phyloP scores from a whole-genome alignment of 1,140 invertebrate genomes.

The Zophobas atratus region DNA sequence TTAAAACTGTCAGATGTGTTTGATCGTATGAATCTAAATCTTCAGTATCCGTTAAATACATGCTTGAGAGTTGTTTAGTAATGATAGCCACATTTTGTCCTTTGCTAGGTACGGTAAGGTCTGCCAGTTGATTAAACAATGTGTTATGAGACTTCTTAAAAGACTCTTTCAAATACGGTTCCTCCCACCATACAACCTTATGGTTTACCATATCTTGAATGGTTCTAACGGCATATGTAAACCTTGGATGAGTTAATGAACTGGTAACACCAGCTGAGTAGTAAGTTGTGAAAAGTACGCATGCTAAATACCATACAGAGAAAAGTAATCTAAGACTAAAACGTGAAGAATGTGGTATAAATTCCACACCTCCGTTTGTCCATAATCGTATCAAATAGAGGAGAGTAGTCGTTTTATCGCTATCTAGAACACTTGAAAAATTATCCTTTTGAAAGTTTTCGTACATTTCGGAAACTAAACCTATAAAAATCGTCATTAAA shows the following conservation, averaged over 20 bases:
- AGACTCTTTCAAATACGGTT: constrained; percentile 11
- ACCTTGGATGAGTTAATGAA: constrained; percentile 27
- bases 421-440: neutral
- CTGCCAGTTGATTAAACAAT: neutral
- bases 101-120: constrained; percentile 5
- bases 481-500: neutral
- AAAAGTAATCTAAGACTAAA: constrained; percentile 6
- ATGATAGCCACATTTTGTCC: neutral
- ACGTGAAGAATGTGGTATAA: neutral
- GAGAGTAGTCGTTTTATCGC: neutral
- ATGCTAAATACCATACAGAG: constrained; percentile 8
- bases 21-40: constrained; percentile 22
- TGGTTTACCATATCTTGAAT: constrained; percentile 46
- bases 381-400: neutral
- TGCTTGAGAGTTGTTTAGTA: constrained; percentile 23
- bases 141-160: neutral
- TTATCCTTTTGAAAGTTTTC: neutral
- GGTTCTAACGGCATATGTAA: constrained; percentile 22
- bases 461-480: neutral
- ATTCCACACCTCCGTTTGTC: neutral
- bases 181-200: constrained; percentile 37
- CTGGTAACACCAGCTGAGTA: constrained; percentile 45
- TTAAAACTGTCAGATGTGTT: constrained; percentile 24
- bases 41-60: constrained; percentile 45
- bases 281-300: constrained; percentile 35